A percentile compares a stretch with the other conserved stretches of the same genome.
These are phyloP conservation scores for Hyperoplus immaculatus DNA, from an alignment of 2,797 vertebrate genomes.

Conservation along the genomic window DNA sequence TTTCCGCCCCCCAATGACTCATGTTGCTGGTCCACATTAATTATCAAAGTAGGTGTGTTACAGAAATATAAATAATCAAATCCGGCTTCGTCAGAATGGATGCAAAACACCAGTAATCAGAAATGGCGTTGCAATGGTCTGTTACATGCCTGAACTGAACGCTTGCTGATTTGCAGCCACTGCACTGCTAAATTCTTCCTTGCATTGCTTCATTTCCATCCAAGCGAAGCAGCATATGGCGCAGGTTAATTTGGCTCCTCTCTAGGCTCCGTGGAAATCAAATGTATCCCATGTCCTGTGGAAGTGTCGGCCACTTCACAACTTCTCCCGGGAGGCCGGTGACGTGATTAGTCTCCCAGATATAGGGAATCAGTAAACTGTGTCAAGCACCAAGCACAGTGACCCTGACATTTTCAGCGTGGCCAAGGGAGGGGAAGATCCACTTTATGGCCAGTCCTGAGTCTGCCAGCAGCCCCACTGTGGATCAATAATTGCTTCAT, in stretches of 20 bases:
- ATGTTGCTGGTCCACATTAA: conserved; percentile 51
- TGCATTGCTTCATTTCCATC: conserved; percentile 35
- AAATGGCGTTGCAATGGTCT: conserved; percentile 6
- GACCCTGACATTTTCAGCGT: conserved; percentile 81
- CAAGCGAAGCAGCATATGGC: conserved; percentile 28
- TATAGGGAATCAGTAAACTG: conserved; percentile 68
- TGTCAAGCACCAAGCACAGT: conserved; percentile 73
- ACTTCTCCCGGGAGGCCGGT: conserved; percentile 53
- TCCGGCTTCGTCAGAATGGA: conserved; percentile 32
- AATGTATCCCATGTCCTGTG: conserved; percentile 35
- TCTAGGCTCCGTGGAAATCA: conserved; percentile 54
- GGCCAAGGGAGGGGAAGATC: conserved; percentile 73
- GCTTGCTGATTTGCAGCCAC: conserved; percentile 30
- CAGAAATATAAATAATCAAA: conserved; percentile 48
- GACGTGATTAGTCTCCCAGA: conserved; percentile 66
- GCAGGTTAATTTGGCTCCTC: conserved; percentile 55
- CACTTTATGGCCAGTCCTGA: conserved; percentile 79
- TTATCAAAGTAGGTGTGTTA: conserved; percentile 49
- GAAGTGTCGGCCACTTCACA: conserved; percentile 44
- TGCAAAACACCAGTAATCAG: conserved; percentile 8
- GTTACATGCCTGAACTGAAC: conserved; percentile 36
- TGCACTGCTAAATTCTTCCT: conserved; percentile 40
- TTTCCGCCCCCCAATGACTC: conserved; percentile 5
- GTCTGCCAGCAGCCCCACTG: conserved; percentile 67
- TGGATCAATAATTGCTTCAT: conserved; percentile 86